phyloP scores from a whole-genome alignment of 1,140 invertebrate species.

The Aphaenogaster floridana region DNA sequence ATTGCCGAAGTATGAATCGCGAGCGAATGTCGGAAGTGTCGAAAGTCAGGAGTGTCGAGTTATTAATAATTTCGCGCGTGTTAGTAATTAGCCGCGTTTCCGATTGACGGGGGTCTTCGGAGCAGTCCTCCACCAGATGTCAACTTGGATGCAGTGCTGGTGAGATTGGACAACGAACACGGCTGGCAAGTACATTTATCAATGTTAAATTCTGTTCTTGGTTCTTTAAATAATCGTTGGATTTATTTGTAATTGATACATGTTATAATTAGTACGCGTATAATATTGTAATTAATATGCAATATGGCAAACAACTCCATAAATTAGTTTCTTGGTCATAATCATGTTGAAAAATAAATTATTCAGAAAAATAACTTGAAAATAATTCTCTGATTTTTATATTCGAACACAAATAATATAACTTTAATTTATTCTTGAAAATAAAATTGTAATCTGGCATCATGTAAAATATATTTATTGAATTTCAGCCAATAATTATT shows the following conservation, averaged over 20 bases:
- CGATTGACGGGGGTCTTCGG: not conserved
- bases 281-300: not conserved
- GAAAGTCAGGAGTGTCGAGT: not conserved
- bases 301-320: not conserved
- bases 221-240: not conserved
- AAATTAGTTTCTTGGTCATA: not conserved
- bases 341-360: not conserved
- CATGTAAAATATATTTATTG: not conserved
- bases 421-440: slow-evolving; percentile 20
- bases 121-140: not conserved
- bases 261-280: not conserved
- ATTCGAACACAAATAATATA: not conserved
- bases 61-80: slow-evolving; percentile 41
- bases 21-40: not conserved
- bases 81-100: slow-evolving; percentile 7
- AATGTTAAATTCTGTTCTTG: not conserved
- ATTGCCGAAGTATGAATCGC: slow-evolving; percentile 10
- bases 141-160: not conserved
- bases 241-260: not conserved
- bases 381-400: slow-evolving; percentile 2
- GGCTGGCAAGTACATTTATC: not conserved
- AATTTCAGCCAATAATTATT: slow-evolving; percentile 8
- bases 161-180: slow-evolving; percentile 13
- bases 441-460: not conserved
- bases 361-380: not conserved